Percentiles rank a stretch among this genome's conserved stretches.
Conservation (phyloP, 2,888 invertebrate genomes). For the Glyphotaelius pellucidus region DNA sequence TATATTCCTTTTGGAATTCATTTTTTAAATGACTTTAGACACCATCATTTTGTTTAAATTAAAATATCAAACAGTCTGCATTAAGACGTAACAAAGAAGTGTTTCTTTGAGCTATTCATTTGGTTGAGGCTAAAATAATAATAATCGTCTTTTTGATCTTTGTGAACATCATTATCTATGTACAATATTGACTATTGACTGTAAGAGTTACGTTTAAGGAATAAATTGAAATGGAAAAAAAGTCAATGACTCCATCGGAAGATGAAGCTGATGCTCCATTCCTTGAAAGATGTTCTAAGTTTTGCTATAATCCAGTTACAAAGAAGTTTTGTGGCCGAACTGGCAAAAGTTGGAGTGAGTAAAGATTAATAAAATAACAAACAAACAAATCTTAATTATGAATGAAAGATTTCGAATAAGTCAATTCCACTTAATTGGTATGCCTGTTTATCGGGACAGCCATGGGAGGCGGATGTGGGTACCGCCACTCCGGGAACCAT, state of each 20-base stretch:
- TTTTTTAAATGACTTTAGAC: too few species aligned
- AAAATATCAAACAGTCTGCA: not conserved
- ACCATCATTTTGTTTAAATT: too few species aligned
- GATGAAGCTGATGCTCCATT: not conserved
- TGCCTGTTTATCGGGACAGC: too few species aligned
- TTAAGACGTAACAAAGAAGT: too few species aligned
- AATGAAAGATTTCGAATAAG: too few species aligned
- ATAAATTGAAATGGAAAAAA: not conserved
- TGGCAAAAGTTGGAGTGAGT: slow-evolving; percentile 46
- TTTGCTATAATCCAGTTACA: slow-evolving; percentile 24
- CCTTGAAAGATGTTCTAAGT: slow-evolving; percentile 9
- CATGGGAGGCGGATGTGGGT: too few species aligned
- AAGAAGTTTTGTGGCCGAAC: slow-evolving; percentile 41
- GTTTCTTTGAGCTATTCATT: not conserved
- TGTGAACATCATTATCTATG: not conserved
- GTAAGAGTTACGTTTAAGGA: not conserved
- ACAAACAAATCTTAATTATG: not conserved
- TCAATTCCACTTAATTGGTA: too few species aligned
- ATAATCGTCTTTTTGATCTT: not conserved
- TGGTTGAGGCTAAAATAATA: not conserved
- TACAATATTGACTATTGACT: not conserved
- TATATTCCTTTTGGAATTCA: too few species aligned
- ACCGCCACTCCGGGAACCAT: too few species aligned
- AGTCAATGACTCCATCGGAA: not conserved
- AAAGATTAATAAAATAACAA: not conserved